phyloP scores from a whole-genome alignment of 2,888 invertebrate species.

The Tridacna gigas region DNA sequence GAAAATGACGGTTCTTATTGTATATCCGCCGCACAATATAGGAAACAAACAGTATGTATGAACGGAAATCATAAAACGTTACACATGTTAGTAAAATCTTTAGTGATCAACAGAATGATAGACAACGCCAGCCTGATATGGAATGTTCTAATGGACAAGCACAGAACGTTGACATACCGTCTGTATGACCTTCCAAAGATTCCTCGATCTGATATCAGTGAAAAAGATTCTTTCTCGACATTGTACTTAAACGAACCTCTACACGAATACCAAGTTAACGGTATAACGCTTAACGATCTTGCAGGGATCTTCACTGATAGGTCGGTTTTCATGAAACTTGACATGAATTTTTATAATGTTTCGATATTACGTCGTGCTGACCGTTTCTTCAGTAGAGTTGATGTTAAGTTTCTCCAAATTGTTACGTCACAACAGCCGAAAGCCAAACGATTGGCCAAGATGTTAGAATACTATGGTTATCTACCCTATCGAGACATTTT shows the following conservation, averaged over 20 bases:
- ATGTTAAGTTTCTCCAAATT: slow-evolving; percentile 11
- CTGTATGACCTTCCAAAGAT: not conserved
- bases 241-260: not conserved
- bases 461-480: not conserved
- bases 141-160: not conserved
- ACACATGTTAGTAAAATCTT: not conserved
- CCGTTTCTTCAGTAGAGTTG: not conserved
- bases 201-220: no score
- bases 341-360: not conserved
- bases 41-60: slow-evolving; percentile 1
- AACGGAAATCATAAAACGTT: slow-evolving; percentile 14
- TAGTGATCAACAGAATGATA: not conserved
- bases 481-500: not conserved
- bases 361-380: not conserved
- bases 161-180: not conserved
- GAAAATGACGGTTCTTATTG: slow-evolving; percentile 2
- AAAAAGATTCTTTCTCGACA: not conserved
- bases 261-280: not conserved
- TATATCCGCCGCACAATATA: not conserved
- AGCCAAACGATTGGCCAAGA: not conserved
- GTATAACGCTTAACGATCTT: slow-evolving; percentile 6
- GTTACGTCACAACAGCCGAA: not conserved
- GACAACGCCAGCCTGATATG: slow-evolving; percentile 1
- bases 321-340: slow-evolving; percentile 15
- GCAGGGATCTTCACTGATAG: not conserved